Conservation (phyloP, 2,797 vertebrate genomes). For the Diplodus puntazzo region DNA sequence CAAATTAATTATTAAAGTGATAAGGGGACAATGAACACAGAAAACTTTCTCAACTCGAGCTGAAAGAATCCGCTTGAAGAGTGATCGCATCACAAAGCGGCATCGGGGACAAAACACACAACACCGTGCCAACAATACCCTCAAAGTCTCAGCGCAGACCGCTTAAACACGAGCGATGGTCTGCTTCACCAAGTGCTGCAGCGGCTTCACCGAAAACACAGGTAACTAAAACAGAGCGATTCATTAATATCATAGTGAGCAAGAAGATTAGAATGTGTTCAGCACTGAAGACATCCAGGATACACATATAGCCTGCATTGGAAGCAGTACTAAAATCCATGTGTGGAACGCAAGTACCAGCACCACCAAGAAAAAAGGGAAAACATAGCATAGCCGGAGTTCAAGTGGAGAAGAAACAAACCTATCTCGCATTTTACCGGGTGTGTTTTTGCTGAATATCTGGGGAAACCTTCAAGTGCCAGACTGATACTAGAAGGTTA, state of each 20-base stretch:
- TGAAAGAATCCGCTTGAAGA: background rate
- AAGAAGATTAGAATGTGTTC: background rate
- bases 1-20: constrained; percentile 16
- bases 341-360: background rate
- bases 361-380: background rate
- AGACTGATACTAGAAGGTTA: too few relatives aligned
- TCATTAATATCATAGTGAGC: background rate
- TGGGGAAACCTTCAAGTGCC: too few relatives aligned
- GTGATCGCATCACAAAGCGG: background rate
- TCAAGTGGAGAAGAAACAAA: background rate
- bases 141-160: background rate
- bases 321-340: background rate
- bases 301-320: background rate
- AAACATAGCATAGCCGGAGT: background rate
- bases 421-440: background rate
- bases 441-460: too few relatives aligned
- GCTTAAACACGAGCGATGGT: background rate
- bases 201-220: background rate
- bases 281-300: background rate
- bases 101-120: background rate
- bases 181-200: background rate
- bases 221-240: background rate
- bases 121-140: background rate
- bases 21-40: constrained; percentile 8
- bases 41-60: background rate